Evolutionary conservation across 2,113 vertebrate genomes (phyloP).

Genomic region (Hirundichthys speculiger): DNA sequence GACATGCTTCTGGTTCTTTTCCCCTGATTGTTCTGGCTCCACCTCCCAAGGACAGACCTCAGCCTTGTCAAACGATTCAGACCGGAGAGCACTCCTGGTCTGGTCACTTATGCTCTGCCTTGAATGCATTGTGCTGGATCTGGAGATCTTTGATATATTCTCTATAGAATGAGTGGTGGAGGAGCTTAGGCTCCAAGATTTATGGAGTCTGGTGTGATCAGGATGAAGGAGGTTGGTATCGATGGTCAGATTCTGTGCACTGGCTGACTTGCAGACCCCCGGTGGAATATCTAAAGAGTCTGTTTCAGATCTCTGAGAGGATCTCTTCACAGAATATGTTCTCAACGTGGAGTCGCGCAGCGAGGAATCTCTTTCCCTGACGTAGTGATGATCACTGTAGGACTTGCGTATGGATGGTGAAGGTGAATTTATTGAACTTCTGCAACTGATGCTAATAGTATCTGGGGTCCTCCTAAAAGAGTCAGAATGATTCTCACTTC

Average conservation of each 20-base stretch:
- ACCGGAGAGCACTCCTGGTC: slow-evolving; percentile 65
- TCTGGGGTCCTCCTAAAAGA: slow-evolving; percentile 74
- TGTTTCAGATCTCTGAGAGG: slow-evolving; percentile 68
- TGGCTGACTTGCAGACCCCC: slow-evolving; percentile 88
- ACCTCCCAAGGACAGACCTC: slow-evolving; percentile 78
- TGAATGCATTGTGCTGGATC: slow-evolving; percentile 46
- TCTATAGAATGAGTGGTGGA: slow-evolving; percentile 65
- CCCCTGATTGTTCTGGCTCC: slow-evolving; percentile 33
- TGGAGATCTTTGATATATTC: slow-evolving; percentile 50
- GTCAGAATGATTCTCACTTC: slow-evolving; percentile 60
- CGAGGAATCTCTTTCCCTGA: slow-evolving; percentile 68
- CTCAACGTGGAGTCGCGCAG: slow-evolving; percentile 69
- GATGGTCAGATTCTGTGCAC: slow-evolving; percentile 88
- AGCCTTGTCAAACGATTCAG: slow-evolving; percentile 68
- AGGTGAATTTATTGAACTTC: slow-evolving; percentile 69
- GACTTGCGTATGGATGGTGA: slow-evolving; percentile 74
- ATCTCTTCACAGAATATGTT: slow-evolving; percentile 62
- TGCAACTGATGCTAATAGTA: slow-evolving; percentile 56
- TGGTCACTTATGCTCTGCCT: slow-evolving; percentile 69
- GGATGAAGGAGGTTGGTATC: slow-evolving; percentile 78
- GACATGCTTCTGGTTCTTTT: slow-evolving; percentile 80
- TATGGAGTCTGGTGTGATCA: slow-evolving; percentile 79
- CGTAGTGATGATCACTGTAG: slow-evolving; percentile 78
- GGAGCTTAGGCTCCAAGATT: slow-evolving; percentile 84
- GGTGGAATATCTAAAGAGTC: slow-evolving; percentile 82